Base-by-base conservation (phyloP, 30 jellyfish, hydroid and myxozoan genomes). In the Aurelia coerulea region DNA sequence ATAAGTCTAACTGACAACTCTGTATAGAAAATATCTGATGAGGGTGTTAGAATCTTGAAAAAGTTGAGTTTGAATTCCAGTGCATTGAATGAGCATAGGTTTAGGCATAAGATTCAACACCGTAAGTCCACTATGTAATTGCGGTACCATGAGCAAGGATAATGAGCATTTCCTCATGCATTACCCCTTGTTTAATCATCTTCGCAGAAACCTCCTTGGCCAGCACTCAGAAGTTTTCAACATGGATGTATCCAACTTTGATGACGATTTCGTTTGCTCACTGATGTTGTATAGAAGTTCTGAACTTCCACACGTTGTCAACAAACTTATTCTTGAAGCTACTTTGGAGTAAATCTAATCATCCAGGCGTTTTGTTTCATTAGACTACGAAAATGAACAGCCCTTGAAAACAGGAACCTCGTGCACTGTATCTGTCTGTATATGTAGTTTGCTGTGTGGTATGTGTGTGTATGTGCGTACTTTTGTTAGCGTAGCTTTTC, bases 91-190 rank as follows among this genome's bases (percentile, higher is more conserved):
- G 72, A 19, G 76, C 67, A 35, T 29, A 56, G 72, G 52, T 51
- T 74, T 37, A 2, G 49, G 49, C 49, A 37, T 37, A 23, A 37
- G 49, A 37, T 37, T 37, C 52, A 35, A 74, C 72, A 32, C 4
- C 72, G 67, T 56, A 3, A 79, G 81, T 79, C 89, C 80, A 60
- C 78, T 78, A 5, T 78, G 68, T 49, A 62, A 78, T 32, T 78
- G 89, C 80, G 79, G 89, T 65, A 58, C 89, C 16, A 80, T 66
- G 34, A 78, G 56, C 42, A 80, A 78, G 66, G 89, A 62, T 16
- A 78, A 62, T 51, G 23, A 78, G 80, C 80, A 62, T 62, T 59
- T 60, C 89, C 79, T 62, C 89, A 80, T 78, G 80, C 89, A 78
- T 51, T 78, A 80, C 79, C 89, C 89, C 46, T 14, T 62, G 89